These are phyloP conservation scores for Dendrocincla fuliginosa DNA, from an alignment of 2,797 vertebrate genomes.

Conservation along the genomic window DNA sequence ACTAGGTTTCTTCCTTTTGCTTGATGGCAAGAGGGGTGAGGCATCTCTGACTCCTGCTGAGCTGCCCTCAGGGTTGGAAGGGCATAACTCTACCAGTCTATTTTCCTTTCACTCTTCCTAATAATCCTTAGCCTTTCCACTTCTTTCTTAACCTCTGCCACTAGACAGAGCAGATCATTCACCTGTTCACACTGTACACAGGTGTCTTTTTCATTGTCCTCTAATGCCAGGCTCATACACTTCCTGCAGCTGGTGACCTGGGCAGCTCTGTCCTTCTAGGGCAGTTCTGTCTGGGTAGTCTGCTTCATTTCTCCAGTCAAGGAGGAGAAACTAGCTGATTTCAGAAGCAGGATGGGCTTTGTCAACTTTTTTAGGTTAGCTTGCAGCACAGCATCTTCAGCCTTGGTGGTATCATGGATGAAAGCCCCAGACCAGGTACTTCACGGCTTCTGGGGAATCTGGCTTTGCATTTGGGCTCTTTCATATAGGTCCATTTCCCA, in stretches of 20 bases:
- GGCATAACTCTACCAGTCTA: background rate
- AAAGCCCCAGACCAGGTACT: rapidly evolving
- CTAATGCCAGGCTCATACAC: background rate
- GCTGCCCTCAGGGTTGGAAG: background rate
- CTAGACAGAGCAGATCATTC: background rate
- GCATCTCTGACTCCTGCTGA: background rate
- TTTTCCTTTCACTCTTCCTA: background rate
- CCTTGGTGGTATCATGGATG: rapidly evolving
- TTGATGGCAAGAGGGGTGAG: background rate
- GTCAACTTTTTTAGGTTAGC: background rate
- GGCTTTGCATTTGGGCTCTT: background rate
- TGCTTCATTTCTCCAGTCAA: background rate
- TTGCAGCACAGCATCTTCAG: background rate
- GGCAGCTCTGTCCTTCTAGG: background rate
- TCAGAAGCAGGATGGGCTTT: background rate
- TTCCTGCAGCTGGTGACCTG: background rate
- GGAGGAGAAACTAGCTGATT: background rate
- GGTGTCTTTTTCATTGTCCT: background rate
- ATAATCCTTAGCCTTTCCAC: background rate
- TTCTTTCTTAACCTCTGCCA: background rate
- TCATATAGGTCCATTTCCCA: background rate
- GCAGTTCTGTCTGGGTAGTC: background rate
- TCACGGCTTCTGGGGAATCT: background rate
- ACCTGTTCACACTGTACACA: background rate
- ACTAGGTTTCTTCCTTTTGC: background rate